A percentile compares a stretch with the other conserved stretches of the same genome.
These are phyloP conservation scores for Thera britannica DNA, from an alignment of 2,888 invertebrate genomes.

Conservation along the genomic window DNA sequence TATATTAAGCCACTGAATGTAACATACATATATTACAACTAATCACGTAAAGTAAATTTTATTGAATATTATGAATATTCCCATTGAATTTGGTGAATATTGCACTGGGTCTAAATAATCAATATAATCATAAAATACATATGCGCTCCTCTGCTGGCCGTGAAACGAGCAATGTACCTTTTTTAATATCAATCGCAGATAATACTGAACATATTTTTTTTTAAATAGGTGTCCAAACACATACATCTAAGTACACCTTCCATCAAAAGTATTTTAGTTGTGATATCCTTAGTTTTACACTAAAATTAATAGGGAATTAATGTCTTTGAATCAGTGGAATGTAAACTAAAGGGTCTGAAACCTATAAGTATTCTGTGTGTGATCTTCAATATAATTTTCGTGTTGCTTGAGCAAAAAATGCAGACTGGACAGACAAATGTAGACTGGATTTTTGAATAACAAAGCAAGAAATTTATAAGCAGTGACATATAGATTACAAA, in stretches of 20 bases:
- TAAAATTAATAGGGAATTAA: slow-evolving; percentile 14
- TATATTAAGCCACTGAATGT: slow-evolving; percentile 71
- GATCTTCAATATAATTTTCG: slow-evolving; percentile 48
- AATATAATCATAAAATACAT: slow-evolving; percentile 29
- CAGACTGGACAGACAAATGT: slow-evolving; percentile 9
- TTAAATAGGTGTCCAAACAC: slow-evolving; percentile 33
- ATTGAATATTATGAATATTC: slow-evolving; percentile 43
- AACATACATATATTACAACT: slow-evolving; percentile 69
- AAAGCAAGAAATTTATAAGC: slow-evolving; percentile 22
- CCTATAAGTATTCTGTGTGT: slow-evolving; percentile 40
- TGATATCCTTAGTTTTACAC: slow-evolving; percentile 27
- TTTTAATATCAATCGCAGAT: slow-evolving; percentile 60
- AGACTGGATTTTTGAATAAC: slow-evolving; percentile 10
- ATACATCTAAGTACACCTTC: slow-evolving; percentile 32
- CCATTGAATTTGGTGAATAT: slow-evolving; percentile 44
- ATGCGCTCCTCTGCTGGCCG: slow-evolving; percentile 38
- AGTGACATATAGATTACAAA: slow-evolving; percentile 17
- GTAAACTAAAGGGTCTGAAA: slow-evolving; percentile 20
- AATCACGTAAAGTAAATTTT: slow-evolving; percentile 60
- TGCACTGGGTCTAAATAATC: slow-evolving; percentile 45
- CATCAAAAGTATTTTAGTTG: slow-evolving; percentile 20
- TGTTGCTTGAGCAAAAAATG: slow-evolving; percentile 38
- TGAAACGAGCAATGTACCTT: slow-evolving; percentile 52
- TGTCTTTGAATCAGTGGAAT: slow-evolving; percentile 30
- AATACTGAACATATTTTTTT: slow-evolving; percentile 66